These are phyloP conservation scores for Globia sparganii DNA, from an alignment of 2,888 invertebrate species.

Conservation along the genomic window DNA sequence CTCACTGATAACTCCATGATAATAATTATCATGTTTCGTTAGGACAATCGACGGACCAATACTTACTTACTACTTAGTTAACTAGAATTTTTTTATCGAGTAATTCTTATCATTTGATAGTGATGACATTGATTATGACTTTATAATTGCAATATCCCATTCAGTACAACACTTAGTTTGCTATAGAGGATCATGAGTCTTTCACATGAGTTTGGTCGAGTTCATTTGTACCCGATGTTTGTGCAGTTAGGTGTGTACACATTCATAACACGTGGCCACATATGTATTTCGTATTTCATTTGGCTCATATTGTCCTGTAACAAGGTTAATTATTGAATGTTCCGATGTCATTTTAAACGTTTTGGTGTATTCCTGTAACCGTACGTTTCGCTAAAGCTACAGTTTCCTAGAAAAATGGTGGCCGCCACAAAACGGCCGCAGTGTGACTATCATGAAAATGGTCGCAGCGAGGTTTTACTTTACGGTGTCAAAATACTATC, in stretches of 20 bases:
- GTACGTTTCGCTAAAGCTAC: neutral
- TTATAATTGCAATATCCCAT: neutral
- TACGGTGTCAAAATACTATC: too few relatives aligned
- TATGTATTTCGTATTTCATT: neutral
- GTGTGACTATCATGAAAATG: too few relatives aligned
- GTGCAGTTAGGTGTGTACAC: neutral
- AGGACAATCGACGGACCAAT: neutral
- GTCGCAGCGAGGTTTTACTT: too few relatives aligned
- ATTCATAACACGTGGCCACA: neutral
- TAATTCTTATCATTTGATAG: neutral
- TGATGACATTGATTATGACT: neutral
- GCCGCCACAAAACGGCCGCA: too few relatives aligned
- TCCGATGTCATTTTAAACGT: neutral
- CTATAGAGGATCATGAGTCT: neutral
- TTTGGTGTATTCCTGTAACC: neutral
- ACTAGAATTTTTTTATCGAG: neutral
- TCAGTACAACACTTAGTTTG: neutral
- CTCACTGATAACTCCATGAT: neutral
- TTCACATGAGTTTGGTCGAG: neutral
- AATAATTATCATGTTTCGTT: neutral
- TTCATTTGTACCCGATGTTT: neutral
- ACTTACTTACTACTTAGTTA: too few relatives aligned
- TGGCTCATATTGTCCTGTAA: neutral
- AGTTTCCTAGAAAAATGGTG: too few relatives aligned
- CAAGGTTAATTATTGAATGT: neutral